phyloP scores from a whole-genome alignment of 1,140 invertebrate species.

The Drosophila nigrodunni region DNA sequence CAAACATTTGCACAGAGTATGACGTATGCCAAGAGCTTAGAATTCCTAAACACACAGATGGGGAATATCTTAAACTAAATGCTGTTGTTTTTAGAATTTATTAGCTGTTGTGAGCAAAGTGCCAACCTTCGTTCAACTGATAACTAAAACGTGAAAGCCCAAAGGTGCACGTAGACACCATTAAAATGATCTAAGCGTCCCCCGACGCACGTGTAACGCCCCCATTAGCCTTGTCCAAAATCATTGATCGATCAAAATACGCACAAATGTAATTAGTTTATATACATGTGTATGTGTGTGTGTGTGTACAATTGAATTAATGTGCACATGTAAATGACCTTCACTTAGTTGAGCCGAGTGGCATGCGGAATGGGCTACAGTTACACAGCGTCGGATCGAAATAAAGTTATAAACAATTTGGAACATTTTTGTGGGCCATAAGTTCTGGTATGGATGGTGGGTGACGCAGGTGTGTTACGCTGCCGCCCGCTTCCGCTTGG shows the following conservation, averaged over 20 bases:
- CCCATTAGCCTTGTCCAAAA: constrained; percentile 64
- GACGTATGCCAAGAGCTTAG: constrained; percentile 20
- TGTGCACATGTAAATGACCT: constrained; percentile 55
- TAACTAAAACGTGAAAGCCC: constrained; percentile 63
- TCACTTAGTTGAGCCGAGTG: constrained; percentile 63
- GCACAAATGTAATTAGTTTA: constrained; percentile 4
- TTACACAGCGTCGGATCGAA: constrained; percentile 35
- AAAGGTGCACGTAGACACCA: constrained; percentile 60
- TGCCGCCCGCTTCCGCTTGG: constrained; percentile 75
- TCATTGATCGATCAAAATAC: constrained; percentile 32
- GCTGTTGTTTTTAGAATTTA: background rate
- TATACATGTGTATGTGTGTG: background rate
- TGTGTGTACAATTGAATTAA: constrained; percentile 12
- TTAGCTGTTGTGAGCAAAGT: constrained; percentile 35
- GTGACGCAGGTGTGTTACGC: constrained; percentile 52
- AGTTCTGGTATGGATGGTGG: constrained; percentile 22
- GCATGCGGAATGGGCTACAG: constrained; percentile 52
- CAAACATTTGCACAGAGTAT: background rate
- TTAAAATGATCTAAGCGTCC: constrained; percentile 66
- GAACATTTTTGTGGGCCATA: constrained; percentile 27
- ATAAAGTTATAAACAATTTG: constrained; percentile 38
- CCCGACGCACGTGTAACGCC: constrained; percentile 62
- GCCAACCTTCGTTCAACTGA: constrained; percentile 53
- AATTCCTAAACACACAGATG: background rate
- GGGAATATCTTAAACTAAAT: background rate